Base-by-base conservation (phyloP, 2,113 vertebrate species). In the Thunnus thynnus region DNA sequence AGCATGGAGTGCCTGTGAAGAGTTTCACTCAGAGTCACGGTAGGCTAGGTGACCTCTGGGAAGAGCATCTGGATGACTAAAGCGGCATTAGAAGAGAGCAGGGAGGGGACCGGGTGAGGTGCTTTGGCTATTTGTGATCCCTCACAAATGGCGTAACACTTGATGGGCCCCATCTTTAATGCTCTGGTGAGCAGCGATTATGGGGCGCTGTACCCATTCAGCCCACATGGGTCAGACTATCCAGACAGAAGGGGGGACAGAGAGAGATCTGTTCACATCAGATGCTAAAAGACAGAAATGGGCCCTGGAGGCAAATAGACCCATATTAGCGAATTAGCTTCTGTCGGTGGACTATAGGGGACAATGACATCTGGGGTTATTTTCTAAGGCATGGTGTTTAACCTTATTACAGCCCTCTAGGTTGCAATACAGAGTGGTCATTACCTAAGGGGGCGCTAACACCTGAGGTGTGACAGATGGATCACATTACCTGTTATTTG, bases 401-500 rank as follows among this genome's bases (percentile, higher is more conserved):
- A 92, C 82, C 90, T 86, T 67, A 86, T 86, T 85, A 86, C 9
- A 73, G 78, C 51, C 55, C 80, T 75, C 56, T 25, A 46, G 71
- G 82, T 69, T 84, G 79, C 76, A 73, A 83, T 82, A 76, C 25
- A 80, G 72, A 27, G 58, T 2, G 48, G 76, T 57, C 69, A 85
- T 91, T 91, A 85, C 55, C 84, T 83, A 74, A 41, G 78, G 12
- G 46, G 67, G 75, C 54, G 69, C 61, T 67, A 17, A 64, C 71
- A 55, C 72, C 61, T 61, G 46, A 84, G 70, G 55, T 74, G 63
- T 77, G 68, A 75, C 76, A 77, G 81, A 88, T 82, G 86, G 69
- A 78, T 80, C 5, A n/a, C 56, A 88, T 89, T 82, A 90, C 69
- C 68, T 78, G 85, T 77, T 72, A 88, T 92, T 89, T 87, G 85